Evolutionary conservation across 2,113 vertebrate species (phyloP).

Genomic region (Amblyopsis rosae): DNA sequence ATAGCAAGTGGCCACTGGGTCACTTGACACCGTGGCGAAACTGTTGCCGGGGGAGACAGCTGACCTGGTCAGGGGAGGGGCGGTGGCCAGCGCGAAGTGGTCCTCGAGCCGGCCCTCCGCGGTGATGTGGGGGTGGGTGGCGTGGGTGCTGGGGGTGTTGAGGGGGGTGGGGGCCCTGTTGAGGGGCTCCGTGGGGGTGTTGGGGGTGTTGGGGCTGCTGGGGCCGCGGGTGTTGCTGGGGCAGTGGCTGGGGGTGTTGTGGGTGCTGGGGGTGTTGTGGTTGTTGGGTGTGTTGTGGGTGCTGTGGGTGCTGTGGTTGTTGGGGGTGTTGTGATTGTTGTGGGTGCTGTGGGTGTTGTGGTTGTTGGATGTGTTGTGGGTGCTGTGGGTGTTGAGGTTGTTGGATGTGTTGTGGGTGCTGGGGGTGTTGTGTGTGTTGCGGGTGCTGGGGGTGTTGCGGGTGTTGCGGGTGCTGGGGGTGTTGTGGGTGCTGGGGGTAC

Average conservation of each 20-base stretch:
- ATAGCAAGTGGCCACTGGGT: too few species aligned
- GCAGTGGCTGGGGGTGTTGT: conserved; percentile 54
- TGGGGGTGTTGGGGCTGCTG: conserved; percentile 47
- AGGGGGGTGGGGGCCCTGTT: conserved; percentile 60
- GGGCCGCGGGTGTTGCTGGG: conserved; percentile 59
- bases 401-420: conserved; percentile 17
- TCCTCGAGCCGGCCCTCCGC: conserved; percentile 74
- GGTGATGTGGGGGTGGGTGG: conserved; percentile 71
- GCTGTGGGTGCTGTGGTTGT: conserved; percentile 51
- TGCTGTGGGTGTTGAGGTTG: conserved; percentile 46
- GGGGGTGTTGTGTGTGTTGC: conserved; percentile 23
- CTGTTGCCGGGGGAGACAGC: conserved; percentile 28
- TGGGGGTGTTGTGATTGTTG: conserved; percentile 1
- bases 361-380: conserved; percentile 3
- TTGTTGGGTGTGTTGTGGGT: conserved; percentile 54
- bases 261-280: conserved; percentile 70
- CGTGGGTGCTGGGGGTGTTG: conserved; percentile 68
- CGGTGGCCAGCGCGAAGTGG: conserved; percentile 91
- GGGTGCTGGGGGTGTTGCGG: conserved; percentile 44
- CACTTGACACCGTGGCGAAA: too few species aligned
- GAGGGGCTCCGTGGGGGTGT: conserved; percentile 61
- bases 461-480: conserved; percentile 65
- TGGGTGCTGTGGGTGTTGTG: conserved; percentile 8
- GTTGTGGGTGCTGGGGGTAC: conserved; percentile 28
- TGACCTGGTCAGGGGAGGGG: conserved; percentile 94